Evolutionary conservation across 2,797 vertebrate species (phyloP), one percentile per base, ranked within the genome.

Genomic region (Adrianichthys oophorus): DNA sequence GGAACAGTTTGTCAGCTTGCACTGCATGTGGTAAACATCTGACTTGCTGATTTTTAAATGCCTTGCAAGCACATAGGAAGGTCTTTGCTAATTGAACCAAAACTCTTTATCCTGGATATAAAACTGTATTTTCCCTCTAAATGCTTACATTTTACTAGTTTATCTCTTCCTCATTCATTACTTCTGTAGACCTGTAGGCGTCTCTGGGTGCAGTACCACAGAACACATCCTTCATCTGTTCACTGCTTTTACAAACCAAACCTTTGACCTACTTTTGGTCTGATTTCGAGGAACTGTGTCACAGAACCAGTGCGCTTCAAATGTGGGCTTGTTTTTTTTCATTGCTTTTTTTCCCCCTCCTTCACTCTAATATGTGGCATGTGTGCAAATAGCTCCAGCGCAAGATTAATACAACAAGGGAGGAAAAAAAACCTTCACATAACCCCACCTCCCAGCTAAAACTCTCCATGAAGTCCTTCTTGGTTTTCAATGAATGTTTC

Each of bases 211-310:
- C 32, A 37, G 32, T 37, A 12, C 32, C 10, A 3, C 32, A 13
- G 12, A 37, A 12, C 32, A 37, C 32, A 12, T 37, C 32, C 32
- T 37, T 32, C 49, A 26, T 37, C 15, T 41, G 12, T 48, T 63
- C 45, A 56, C 40, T 12, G 21, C 21, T 47, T 61, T 56, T 12
- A 6, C 47, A 40, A 23, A 49, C 54, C 41, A 53, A 40, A 89
- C 81, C 80, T 85, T 83, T 88, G 57, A 68, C 81, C 79, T 17
- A 87, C 18, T 86, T 80, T 53, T 16, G 2, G 3, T 16, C 13
- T 44, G 48, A 62, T 60, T 84, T 84, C 68, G 69, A 40, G 49
- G 76, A 85, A 88, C 45, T 46, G 53, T 62, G 37, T 32, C 37
- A 18, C 41, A 59, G 26, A 65, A 68, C 24, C 44, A 5, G 24